Evolutionary conservation across 2,113 vertebrate species (phyloP).

Genomic region (Callorhinus ursinus): DNA sequence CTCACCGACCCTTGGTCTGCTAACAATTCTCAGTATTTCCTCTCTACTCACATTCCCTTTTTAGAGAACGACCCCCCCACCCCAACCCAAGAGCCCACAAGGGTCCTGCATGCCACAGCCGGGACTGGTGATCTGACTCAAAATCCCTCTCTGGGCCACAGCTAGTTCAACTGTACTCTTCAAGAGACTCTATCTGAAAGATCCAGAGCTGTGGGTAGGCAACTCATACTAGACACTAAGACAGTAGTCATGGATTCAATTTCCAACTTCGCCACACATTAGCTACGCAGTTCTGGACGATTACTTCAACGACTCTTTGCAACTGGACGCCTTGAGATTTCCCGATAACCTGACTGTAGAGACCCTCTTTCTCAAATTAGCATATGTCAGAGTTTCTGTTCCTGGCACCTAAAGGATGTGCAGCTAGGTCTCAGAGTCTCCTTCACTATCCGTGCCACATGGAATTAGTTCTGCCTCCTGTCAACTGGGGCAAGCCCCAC

Average conservation of each 20-base stretch:
- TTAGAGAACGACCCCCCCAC: background rate
- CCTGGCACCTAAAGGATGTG: background rate
- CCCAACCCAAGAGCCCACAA: background rate
- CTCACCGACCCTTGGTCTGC: background rate
- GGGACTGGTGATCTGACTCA: background rate
- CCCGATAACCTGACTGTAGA: background rate
- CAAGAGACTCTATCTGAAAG: background rate
- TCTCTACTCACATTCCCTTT: background rate
- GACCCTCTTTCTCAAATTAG: background rate
- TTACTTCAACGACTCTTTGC: background rate
- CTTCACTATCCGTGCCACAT: background rate
- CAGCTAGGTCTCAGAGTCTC: background rate
- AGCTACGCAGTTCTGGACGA: background rate
- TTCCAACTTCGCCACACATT: background rate
- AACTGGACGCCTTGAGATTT: background rate
- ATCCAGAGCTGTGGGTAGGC: background rate
- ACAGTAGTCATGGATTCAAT: background rate
- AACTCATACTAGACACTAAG: background rate
- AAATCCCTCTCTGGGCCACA: background rate
- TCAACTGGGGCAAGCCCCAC: background rate
- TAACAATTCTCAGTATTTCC: background rate
- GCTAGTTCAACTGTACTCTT: background rate
- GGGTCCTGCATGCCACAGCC: background rate
- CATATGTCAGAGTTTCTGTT: background rate
- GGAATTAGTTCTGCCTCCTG: background rate